A percentile compares a stretch with the other conserved stretches of the same genome.
phyloP scores from a whole-genome alignment of 2,113 vertebrate genomes.

The Mesoclemmys tuberculata region DNA sequence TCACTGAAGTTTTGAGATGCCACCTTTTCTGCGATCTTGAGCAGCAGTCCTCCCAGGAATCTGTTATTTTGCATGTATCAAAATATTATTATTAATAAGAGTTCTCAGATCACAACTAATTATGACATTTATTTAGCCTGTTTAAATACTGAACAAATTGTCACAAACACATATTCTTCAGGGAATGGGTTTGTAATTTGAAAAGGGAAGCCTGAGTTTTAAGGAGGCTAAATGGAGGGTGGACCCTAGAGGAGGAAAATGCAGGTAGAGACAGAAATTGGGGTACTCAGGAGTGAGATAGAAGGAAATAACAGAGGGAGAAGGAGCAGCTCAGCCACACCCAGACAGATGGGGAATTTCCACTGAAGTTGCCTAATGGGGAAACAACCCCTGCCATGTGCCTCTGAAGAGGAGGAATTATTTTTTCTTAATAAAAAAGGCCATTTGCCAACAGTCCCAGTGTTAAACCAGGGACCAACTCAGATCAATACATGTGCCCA shows the following conservation, averaged over 20 bases:
- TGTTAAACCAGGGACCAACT: no score
- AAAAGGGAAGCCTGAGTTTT: not conserved
- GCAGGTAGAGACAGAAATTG: constrained; percentile 54
- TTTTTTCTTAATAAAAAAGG: constrained; percentile 17
- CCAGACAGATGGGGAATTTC: constrained; percentile 53
- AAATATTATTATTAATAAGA: not conserved
- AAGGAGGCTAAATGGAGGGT: constrained; percentile 42
- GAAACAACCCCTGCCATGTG: constrained; percentile 62
- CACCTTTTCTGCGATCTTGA: not conserved
- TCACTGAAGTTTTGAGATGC: constrained; percentile 7
- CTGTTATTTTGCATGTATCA: not conserved
- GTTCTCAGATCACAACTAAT: not conserved
- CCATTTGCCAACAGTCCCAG: not conserved
- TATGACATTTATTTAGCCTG: not conserved
- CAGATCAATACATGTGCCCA: no score
- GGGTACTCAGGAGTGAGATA: constrained; percentile 39
- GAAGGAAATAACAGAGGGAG: constrained; percentile 49
- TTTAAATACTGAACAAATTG: constrained; percentile 2
- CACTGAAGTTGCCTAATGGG: constrained; percentile 59
- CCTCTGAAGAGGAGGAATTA: constrained; percentile 30
- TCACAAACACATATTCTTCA: constrained; percentile 39
- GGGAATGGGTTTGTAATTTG: constrained; percentile 2
- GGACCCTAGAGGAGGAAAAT: constrained; percentile 29
- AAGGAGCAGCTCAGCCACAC: constrained; percentile 42
- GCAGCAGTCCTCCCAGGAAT: constrained; percentile 18